A percentile compares a stretch with the other conserved stretches of the same genome.
phyloP scores from a whole-genome alignment of 2,113 vertebrate species.

The Cnemophilus loriae region DNA sequence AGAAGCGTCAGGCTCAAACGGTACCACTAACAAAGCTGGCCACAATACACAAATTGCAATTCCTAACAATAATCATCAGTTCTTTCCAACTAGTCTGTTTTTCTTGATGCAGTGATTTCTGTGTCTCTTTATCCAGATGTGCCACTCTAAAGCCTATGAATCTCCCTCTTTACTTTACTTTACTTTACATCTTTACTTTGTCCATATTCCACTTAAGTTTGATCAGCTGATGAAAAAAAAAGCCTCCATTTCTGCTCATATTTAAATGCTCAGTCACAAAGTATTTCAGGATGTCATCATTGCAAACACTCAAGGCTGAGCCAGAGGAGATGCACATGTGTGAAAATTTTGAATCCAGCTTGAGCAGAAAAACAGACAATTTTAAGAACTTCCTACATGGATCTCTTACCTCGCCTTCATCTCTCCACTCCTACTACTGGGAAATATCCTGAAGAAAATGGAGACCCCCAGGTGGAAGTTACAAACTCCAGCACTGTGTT shows the following conservation, averaged over 20 bases:
- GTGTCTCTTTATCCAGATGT: constrained; percentile 34
- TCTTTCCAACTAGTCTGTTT: constrained; percentile 3
- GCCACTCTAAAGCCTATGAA: neutral
- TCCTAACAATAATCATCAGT: neutral
- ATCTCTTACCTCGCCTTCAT: neutral
- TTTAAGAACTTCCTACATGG: neutral
- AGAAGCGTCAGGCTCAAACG: neutral
- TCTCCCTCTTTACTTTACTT: no score
- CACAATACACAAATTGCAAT: neutral
- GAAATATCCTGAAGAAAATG: neutral
- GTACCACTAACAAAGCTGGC: neutral
- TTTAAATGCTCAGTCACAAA: neutral
- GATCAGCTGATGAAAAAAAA: neutral
- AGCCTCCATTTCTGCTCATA: neutral
- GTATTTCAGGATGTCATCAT: neutral
- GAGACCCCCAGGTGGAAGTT: neutral
- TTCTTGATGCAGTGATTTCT: constrained; percentile 41
- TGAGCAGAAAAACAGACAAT: neutral
- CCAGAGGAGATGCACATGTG: neutral
- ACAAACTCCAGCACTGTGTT: neutral
- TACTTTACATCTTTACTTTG: neutral
- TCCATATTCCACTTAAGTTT: neutral
- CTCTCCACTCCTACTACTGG: neutral
- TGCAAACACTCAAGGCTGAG: neutral
- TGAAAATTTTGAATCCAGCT: neutral